Base-by-base conservation (phyloP, 2,888 invertebrate species). In the Drosophila gaucha region DNA sequence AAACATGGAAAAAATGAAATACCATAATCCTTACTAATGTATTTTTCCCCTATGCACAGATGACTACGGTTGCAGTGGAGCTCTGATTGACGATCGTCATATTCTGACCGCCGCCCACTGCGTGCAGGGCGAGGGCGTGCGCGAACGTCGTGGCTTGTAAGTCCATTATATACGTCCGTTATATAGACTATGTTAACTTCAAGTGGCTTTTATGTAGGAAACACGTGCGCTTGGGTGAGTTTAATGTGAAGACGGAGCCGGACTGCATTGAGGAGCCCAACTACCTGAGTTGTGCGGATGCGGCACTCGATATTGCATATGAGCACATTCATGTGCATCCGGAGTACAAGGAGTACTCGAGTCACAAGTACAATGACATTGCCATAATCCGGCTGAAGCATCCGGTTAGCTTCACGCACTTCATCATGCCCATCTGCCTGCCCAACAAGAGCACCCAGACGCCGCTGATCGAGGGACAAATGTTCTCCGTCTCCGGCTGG, bases 281-380 rank as follows among this genome's bases (percentile, higher is more conserved):
- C 56, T 86, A 90, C 57, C 70, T 91, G 14, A 91, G 91, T 6
- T 96, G 96, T 80, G 94, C 96, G 0, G 94, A 94, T 44, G 93
- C 93, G 0, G 93, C 94, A 0, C 89, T 95, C 69, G 94, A 95
- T 67, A 93, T 95, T 18, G 91, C 92, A 0, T 93, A 95, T 2
- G 94, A 94, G 24, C 92, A 94, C n/a, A 92, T 93, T 1, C 93
- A 94, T 44, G 93, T 95, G 0, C 95, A 96, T 89, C 94, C 94
- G 16, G 93, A 94, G 0, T 94, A 93, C 76, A 78, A 89, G 22
- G 93, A 94, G 59, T 89, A 79, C 14, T 93, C 93, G 52, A 91
- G 88, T 57, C 93, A 93, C 65, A 93, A 93, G 72, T 90, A 90
- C 54, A 93, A 94, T 66, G 94, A 94, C 66, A 93, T 94, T 16